phyloP scores from a whole-genome alignment of 2,888 invertebrate genomes.

The Rhyacophila evoluta region DNA sequence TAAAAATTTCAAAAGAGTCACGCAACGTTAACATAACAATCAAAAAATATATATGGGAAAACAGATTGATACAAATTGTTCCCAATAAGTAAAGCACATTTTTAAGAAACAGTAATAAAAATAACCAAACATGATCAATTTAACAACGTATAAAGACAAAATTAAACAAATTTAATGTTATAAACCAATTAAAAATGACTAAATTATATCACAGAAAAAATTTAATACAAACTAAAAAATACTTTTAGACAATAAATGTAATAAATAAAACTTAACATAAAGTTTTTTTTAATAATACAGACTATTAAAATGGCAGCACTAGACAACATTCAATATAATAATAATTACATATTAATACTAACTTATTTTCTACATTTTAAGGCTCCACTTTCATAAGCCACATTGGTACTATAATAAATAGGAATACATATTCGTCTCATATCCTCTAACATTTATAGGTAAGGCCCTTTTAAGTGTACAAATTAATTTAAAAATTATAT shows the following conservation, averaged over 20 bases:
- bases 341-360: background rate
- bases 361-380: background rate
- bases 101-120: too few species aligned
- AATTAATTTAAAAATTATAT: too few species aligned
- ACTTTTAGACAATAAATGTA: background rate
- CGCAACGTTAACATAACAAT: too few species aligned
- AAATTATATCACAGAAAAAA: background rate
- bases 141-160: background rate
- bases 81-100: background rate
- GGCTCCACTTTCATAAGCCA: background rate
- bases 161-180: background rate
- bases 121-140: too few species aligned
- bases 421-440: too few species aligned
- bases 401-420: background rate
- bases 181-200: background rate
- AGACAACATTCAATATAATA: background rate
- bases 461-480: too few species aligned
- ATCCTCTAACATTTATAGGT: too few species aligned
- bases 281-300: background rate
- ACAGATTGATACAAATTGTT: too few species aligned
- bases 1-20: too few species aligned
- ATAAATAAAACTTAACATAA: background rate
- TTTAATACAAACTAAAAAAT: background rate
- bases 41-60: too few species aligned
- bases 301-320: background rate